phyloP scores from a whole-genome alignment of 2,888 invertebrate genomes.

The Standfussiana lucernea region DNA sequence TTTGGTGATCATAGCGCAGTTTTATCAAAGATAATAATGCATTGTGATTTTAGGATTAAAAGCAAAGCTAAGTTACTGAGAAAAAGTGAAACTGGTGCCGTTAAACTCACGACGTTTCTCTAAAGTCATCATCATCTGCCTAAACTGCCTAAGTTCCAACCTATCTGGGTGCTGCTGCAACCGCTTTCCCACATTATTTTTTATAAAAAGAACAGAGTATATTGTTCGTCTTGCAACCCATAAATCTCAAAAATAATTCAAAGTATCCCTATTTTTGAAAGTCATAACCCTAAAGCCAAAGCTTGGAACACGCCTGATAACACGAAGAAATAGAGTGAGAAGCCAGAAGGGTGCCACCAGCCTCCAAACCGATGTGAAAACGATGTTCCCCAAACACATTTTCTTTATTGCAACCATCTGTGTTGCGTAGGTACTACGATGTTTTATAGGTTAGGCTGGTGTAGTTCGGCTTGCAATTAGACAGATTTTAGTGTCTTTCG shows the following conservation, averaged over 20 bases:
- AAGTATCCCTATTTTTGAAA: background rate
- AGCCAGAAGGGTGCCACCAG: conserved; percentile 41
- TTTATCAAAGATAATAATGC: background rate
- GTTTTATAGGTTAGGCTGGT: conserved; percentile 60
- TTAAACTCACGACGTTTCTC: background rate
- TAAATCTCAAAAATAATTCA: background rate
- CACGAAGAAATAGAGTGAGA: conserved; percentile 57
- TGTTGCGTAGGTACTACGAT: conserved; percentile 66
- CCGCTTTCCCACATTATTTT: background rate
- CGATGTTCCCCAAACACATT: conserved; percentile 77
- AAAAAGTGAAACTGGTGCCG: background rate
- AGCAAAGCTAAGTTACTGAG: background rate
- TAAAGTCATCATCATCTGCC: background rate
- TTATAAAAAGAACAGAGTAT: background rate
- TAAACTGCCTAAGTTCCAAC: background rate
- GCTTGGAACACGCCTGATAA: conserved; percentile 53
- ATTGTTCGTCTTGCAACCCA: background rate
- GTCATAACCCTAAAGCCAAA: conserved; percentile 45
- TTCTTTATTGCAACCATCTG: conserved; percentile 76
- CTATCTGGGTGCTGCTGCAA: background rate
- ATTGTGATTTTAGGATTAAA: background rate
- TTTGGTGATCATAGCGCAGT: background rate
- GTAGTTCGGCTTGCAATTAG: conserved; percentile 60
- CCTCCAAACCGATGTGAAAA: conserved; percentile 75
- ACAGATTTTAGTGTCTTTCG: conserved; percentile 50